phyloP scores from a whole-genome alignment of 2,797 vertebrate species.

The Lutjanus campechanus region DNA sequence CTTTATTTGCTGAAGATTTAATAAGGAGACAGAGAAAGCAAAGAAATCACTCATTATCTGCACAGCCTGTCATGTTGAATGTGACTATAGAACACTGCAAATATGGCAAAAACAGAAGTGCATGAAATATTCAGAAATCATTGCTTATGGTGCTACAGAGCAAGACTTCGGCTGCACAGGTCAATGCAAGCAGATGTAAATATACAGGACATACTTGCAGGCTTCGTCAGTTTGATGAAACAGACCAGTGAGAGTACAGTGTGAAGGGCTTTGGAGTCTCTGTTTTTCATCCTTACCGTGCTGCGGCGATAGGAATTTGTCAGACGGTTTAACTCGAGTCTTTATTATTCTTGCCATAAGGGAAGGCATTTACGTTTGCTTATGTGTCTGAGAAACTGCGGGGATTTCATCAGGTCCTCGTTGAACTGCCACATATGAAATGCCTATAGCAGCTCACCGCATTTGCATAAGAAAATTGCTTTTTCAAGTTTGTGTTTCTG shows the following conservation, averaged over 20 bases:
- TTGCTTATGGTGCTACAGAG: not conserved
- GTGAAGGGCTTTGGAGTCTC: constrained; percentile 3
- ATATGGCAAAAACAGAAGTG: not conserved
- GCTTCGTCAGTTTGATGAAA: not conserved
- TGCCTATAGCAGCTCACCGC: constrained; percentile 6
- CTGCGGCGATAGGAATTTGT: not conserved
- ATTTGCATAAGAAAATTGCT: constrained; percentile 55
- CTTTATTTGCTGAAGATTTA: not conserved
- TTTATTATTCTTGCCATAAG: constrained; percentile 25
- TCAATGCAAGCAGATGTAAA: not conserved
- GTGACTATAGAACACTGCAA: not conserved
- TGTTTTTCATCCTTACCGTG: constrained; percentile 1
- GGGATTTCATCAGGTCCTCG: constrained; percentile 15
- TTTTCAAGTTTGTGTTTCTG: constrained; percentile 39
- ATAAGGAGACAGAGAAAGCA: not conserved
- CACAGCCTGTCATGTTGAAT: not conserved
- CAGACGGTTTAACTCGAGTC: constrained; percentile 12
- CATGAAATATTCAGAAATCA: not conserved
- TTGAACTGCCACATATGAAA: constrained; percentile 20
- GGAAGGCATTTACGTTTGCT: constrained; percentile 21
- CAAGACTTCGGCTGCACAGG: not conserved
- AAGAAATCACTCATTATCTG: too few relatives aligned
- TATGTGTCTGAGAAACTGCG: constrained; percentile 4
- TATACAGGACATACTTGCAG: not conserved
- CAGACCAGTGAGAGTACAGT: not conserved